phyloP scores from a whole-genome alignment of 2,888 invertebrate genomes.

The Cantharis rustica region DNA sequence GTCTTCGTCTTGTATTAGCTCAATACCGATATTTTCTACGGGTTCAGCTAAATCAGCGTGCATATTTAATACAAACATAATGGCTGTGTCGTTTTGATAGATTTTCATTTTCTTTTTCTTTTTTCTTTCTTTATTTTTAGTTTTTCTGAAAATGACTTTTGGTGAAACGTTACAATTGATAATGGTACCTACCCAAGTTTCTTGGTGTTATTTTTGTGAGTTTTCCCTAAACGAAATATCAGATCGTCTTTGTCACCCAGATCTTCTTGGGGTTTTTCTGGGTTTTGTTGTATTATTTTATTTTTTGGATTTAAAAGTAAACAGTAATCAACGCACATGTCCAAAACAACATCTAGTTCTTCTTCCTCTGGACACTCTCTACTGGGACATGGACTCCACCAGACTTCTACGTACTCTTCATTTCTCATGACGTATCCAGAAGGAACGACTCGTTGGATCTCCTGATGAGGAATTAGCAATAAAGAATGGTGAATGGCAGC shows the following conservation, averaged over 20 bases:
- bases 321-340: constrained; percentile 76
- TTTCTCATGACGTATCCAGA: constrained; percentile 75
- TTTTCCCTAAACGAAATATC: constrained; percentile 61
- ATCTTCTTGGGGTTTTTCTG: constrained; percentile 49
- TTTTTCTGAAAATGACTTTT: neutral
- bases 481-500: constrained; percentile 81
- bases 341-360: constrained; percentile 72
- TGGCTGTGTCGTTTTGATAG: constrained; percentile 35
- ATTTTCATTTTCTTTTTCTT: constrained; percentile 13
- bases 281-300: constrained; percentile 40
- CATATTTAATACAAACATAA: constrained; percentile 60
- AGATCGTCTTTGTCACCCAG: constrained; percentile 62
- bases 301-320: constrained; percentile 57
- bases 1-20: constrained; percentile 74
- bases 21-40: constrained; percentile 75
- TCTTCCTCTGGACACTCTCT: constrained; percentile 78
- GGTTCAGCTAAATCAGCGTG: constrained; percentile 77
- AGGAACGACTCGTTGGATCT: constrained; percentile 75
- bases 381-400: constrained; percentile 84
- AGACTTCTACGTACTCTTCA: constrained; percentile 74
- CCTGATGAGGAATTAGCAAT: constrained; percentile 78
- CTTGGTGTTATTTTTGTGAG: constrained; percentile 14
- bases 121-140: constrained; percentile 1
- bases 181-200: constrained; percentile 4
- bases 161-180: neutral